Evolutionary conservation across 2,797 vertebrate genomes (phyloP).

Genomic region (Cyclura pinguis): DNA sequence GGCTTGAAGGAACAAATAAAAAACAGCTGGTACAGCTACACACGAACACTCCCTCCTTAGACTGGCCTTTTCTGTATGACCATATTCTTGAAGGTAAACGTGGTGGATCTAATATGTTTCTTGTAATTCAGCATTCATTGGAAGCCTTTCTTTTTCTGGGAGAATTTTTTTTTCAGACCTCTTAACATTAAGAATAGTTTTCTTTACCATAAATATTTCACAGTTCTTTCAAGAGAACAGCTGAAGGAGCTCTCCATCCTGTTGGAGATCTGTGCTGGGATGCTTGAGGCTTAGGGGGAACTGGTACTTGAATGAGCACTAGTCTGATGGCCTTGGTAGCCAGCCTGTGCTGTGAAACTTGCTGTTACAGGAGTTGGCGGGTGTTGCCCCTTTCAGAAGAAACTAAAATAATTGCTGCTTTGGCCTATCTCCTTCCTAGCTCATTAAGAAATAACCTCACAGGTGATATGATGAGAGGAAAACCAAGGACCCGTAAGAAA

Average conservation of each 20-base stretch:
- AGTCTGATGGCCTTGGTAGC: not conserved
- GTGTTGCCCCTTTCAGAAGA: constrained; percentile 14
- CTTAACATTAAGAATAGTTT: not conserved
- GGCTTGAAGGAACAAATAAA: constrained; percentile 6
- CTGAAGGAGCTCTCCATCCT: not conserved
- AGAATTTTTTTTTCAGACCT: not conserved
- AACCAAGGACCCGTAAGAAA: not conserved
- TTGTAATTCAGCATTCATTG: not conserved
- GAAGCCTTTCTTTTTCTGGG: not conserved
- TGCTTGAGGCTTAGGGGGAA: not conserved
- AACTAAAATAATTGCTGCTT: constrained; percentile 18
- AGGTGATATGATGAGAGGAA: not conserved
- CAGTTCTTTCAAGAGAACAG: not conserved
- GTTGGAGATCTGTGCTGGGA: not conserved
- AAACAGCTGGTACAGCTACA: constrained; percentile 4
- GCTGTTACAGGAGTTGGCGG: not conserved
- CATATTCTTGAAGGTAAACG: not conserved
- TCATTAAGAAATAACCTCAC: not conserved
- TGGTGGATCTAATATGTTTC: not conserved
- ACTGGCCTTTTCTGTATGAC: not conserved
- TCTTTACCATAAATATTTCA: not conserved
- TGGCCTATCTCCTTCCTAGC: not conserved
- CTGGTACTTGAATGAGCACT: not conserved
- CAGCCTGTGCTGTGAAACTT: not conserved
- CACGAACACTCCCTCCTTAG: not conserved